phyloP scores from a whole-genome alignment of 2,113 vertebrate genomes.

The Asarcornis scutulata region DNA sequence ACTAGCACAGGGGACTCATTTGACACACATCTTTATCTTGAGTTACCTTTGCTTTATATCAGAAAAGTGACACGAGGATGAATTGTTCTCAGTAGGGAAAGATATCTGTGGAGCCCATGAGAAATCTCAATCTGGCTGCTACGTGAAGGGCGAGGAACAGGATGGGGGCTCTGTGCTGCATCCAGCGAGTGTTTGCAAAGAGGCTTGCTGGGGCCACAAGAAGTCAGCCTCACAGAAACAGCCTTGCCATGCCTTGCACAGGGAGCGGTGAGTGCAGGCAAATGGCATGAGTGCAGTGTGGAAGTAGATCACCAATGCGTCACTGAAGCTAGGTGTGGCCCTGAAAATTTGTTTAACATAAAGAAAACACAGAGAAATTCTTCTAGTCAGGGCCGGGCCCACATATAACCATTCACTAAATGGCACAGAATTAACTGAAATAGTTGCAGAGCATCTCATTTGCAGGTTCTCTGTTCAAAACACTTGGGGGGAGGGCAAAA shows the following conservation, averaged over 20 bases:
- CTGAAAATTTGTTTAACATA: background rate
- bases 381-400: background rate
- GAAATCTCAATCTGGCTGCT: background rate
- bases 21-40: background rate
- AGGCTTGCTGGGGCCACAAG: background rate
- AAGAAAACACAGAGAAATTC: background rate
- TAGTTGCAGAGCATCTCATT: background rate
- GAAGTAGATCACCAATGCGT: background rate
- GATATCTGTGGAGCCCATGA: background rate
- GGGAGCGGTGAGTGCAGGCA: background rate
- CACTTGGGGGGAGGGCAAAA: background rate
- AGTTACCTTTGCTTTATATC: background rate
- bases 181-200: background rate
- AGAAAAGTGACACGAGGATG: background rate
- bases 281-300: background rate
- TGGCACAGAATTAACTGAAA: background rate
- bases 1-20: background rate
- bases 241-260: background rate
- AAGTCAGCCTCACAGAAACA: background rate
- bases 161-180: background rate
- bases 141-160: background rate
- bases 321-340: background rate
- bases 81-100: rapidly evolving
- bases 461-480: background rate
- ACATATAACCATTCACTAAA: background rate